Evolutionary conservation across 2,888 invertebrate genomes (phyloP), one percentile per base, ranked within the genome.

Genomic region (Saturnia pavonia): DNA sequence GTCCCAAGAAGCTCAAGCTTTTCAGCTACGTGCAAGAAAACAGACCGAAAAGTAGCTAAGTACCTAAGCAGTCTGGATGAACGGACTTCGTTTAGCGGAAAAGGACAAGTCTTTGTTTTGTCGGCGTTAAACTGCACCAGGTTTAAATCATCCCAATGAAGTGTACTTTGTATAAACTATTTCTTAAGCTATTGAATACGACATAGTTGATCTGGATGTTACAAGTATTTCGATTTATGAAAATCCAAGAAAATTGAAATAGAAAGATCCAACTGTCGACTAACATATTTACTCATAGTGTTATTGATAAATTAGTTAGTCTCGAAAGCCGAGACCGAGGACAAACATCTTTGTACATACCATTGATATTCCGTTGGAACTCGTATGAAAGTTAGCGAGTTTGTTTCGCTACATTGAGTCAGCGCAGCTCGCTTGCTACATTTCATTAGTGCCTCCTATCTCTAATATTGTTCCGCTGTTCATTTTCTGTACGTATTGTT

Each of bases 381-480:
- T 79, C 81, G 82, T 78, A 80, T 78, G 79, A 79, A 83, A 84
- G 83, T 84, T 88, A 85, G 87, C 87, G 85, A 83, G 87, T 88
- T 88, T 85, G 86, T 89, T 88, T 85, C 90, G 88, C 82, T 91
- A 92, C 90, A 91, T 91, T 92, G 86, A 88, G 83, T 80, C 82
- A 75, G 82, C 78, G 84, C 82, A 85, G 85, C 82, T 82, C 83
- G 82, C 85, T 85, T 83, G 85, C 86, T 87, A 89, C 89, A 91
- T 92, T 92, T 92, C 91, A 92, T 92, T 92, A 92, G 89, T 86
- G 85, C 84, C 79, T 75, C 71, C 75, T 74, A 76, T 78, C 82
- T 82, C 80, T 85, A 83, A 87, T 89, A 88, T 87, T 89, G 87
- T 87, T 88, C 83, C 81, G 78, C 80, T 85, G 85, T 87, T 89